Conservation (phyloP, 2,797 vertebrate species). For the Catostomus latipinnis region DNA sequence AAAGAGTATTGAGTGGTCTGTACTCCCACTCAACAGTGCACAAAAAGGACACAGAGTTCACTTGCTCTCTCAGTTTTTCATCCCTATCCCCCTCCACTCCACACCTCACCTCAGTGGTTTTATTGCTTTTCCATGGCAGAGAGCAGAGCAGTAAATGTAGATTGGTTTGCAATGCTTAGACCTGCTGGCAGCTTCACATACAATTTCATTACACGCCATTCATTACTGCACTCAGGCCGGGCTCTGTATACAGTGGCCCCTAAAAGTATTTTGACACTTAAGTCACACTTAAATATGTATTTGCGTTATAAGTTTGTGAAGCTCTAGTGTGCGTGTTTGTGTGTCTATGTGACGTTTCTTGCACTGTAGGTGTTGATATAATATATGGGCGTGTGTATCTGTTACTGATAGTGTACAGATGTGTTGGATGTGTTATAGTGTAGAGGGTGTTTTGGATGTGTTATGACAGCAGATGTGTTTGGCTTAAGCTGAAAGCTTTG, state of each 20-base stretch:
- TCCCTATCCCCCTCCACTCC: slow-evolving; percentile 51
- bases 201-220: slow-evolving; percentile 8
- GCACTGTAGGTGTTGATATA: neutral
- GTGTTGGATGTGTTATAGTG: neutral
- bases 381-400: slow-evolving; percentile 5
- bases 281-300: no score
- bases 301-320: neutral
- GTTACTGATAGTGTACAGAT: slow-evolving; percentile 3
- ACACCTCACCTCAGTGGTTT: slow-evolving; percentile 65
- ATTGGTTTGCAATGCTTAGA: slow-evolving; percentile 48
- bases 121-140: slow-evolving; percentile 69
- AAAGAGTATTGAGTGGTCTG: neutral
- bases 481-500: slow-evolving; percentile 1
- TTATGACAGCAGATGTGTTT: slow-evolving; percentile 20
- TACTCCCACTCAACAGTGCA: neutral
- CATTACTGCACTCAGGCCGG: slow-evolving; percentile 9
- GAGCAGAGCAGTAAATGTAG: slow-evolving; percentile 60
- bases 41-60: slow-evolving; percentile 9
- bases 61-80: neutral
- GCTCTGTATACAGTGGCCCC: neutral
- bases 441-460: slow-evolving; percentile 14
- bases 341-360: slow-evolving; percentile 3
- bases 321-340: neutral
- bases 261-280: no score
- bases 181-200: slow-evolving; percentile 30